phyloP scores from a whole-genome alignment of 2,888 invertebrate genomes.

The Ectemnius lituratus region DNA sequence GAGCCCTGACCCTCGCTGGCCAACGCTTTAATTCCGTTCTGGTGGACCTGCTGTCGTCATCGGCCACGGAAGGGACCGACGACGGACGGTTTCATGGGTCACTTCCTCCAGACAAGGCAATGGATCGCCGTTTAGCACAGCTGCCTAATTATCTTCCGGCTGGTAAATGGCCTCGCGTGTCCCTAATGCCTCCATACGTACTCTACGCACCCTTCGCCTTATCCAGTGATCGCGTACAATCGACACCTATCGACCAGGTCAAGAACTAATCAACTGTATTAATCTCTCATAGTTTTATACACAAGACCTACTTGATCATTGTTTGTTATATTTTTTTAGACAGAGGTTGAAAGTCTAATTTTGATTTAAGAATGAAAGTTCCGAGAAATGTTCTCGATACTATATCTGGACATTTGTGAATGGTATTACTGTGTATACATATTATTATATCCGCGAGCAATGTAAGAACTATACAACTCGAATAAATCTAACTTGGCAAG shows the following conservation, averaged over 20 bases:
- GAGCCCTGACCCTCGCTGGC: slow-evolving; percentile 10
- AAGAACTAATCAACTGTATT: too few relatives aligned
- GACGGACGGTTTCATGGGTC: slow-evolving; percentile 41
- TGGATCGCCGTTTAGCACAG: slow-evolving; percentile 44
- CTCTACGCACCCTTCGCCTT: not conserved
- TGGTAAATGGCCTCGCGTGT: slow-evolving; percentile 38
- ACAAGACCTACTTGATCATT: too few relatives aligned
- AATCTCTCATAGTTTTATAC: too few relatives aligned
- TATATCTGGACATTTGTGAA: too few relatives aligned
- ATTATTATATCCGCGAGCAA: too few relatives aligned
- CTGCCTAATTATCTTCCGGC: slow-evolving; percentile 49
- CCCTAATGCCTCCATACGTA: slow-evolving; percentile 27
- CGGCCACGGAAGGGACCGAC: slow-evolving; percentile 18
- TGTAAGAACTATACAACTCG: too few relatives aligned
- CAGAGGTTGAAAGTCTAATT: too few relatives aligned
- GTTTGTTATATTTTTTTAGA: too few relatives aligned
- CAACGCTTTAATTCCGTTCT: slow-evolving; percentile 14
- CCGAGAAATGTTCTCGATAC: too few relatives aligned
- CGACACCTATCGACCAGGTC: not conserved
- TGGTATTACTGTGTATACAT: too few relatives aligned
- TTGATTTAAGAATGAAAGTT: too few relatives aligned
- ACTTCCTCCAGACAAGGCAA: slow-evolving; percentile 39
- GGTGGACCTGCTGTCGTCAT: slow-evolving; percentile 15
- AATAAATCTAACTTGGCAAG: too few relatives aligned
- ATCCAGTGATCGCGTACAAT: slow-evolving; percentile 1